Conservation (phyloP, 2,888 invertebrate species). For the Eristalis tenax region DNA sequence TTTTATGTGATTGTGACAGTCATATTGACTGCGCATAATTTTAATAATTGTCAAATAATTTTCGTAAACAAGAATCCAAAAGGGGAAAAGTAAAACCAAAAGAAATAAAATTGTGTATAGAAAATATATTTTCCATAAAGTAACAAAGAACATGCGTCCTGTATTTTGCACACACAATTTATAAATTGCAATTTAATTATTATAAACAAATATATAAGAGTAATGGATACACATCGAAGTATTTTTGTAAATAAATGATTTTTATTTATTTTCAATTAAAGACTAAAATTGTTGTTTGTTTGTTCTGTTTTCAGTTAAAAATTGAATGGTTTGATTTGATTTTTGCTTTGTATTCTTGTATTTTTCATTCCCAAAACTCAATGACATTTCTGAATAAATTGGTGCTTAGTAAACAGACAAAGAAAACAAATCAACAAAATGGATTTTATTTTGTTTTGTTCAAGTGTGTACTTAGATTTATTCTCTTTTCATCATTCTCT, state of each 20-base stretch:
- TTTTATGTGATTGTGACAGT: conserved; percentile 66
- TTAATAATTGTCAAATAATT: conserved; percentile 38
- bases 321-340: background rate
- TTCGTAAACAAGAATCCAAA: conserved; percentile 29
- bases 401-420: conserved; percentile 58
- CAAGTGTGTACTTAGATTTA: conserved; percentile 2
- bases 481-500: conserved; percentile 1
- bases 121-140: conserved; percentile 46
- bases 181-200: conserved; percentile 53
- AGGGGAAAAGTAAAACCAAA: conserved; percentile 2
- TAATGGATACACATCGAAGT: conserved; percentile 65
- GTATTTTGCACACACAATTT: conserved; percentile 47
- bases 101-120: conserved; percentile 12
- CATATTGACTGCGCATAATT: conserved; percentile 62
- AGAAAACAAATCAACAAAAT: conserved; percentile 10
- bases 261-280: conserved; percentile 11
- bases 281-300: conserved; percentile 15
- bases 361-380: conserved; percentile 61
- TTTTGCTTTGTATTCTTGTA: conserved; percentile 61
- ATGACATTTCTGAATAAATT: conserved; percentile 69
- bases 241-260: conserved; percentile 65
- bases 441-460: background rate
- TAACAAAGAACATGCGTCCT: conserved; percentile 37
- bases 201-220: conserved; percentile 20
- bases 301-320: conserved; percentile 3